Percentiles rank a stretch among this genome's conserved stretches.
Evolutionary conservation across 2,888 invertebrate genomes (phyloP).

Genomic region (Drosophila subsilvestris): DNA sequence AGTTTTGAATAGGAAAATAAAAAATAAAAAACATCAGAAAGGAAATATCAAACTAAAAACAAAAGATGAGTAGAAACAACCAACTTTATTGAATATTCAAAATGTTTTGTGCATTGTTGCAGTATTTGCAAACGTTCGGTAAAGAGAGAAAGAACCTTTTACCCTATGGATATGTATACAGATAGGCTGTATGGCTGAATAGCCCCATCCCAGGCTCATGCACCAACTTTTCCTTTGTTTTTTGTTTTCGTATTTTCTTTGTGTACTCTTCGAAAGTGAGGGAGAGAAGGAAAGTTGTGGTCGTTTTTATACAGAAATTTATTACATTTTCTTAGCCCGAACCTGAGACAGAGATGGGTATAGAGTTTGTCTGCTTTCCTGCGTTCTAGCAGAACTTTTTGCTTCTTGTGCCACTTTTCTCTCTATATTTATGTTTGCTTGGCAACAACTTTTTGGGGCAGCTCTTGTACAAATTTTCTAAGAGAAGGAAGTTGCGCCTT

Average conservation of each 20-base stretch:
- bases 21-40: conserved; percentile 52
- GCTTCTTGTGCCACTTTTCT: not conserved
- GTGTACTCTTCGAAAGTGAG: conserved; percentile 43
- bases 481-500: not conserved
- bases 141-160: not conserved
- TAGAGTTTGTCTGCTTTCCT: conserved; percentile 39
- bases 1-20: too few species aligned
- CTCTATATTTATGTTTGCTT: not conserved
- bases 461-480: not conserved
- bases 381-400: conserved; percentile 22
- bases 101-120: conserved; percentile 49
- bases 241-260: conserved; percentile 71
- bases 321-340: conserved; percentile 65
- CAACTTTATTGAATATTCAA: conserved; percentile 70
- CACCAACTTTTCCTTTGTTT: conserved; percentile 44
- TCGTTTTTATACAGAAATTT: conserved; percentile 72
- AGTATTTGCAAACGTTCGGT: not conserved
- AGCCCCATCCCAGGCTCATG: conserved; percentile 44
- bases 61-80: conserved; percentile 54
- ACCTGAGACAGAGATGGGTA: conserved; percentile 33
- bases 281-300: conserved; percentile 60
- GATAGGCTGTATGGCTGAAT: conserved; percentile 23
- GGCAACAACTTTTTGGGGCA: not conserved
- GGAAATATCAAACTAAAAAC: conserved; percentile 45
- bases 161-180: conserved; percentile 46